Evolutionary conservation across 2,797 vertebrate genomes (phyloP).

Genomic region (Rhadinocentrus ornatus): DNA sequence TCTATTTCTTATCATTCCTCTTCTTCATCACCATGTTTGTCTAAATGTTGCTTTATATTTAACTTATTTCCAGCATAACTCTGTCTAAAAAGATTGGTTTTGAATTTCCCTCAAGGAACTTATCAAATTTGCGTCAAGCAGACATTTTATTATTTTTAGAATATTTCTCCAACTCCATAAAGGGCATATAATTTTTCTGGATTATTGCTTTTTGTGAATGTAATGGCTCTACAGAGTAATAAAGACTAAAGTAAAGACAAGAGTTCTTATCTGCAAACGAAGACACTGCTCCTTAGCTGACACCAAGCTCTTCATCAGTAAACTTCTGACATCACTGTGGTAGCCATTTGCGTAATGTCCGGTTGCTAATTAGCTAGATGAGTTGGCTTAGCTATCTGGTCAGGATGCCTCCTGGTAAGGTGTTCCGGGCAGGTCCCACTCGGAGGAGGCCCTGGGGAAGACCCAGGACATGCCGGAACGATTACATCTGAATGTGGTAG

Average conservation of each 20-base stretch:
- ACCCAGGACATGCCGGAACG: too few species aligned
- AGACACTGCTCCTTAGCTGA: too few species aligned
- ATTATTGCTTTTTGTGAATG: constrained; percentile 2
- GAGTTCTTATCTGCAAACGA: too few species aligned
- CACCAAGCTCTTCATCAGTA: too few species aligned
- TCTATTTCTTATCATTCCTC: background rate
- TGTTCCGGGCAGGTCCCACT: too few species aligned
- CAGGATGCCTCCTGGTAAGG: too few species aligned
- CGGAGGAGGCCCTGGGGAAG: too few species aligned
- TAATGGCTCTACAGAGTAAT: background rate
- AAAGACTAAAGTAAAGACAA: background rate
- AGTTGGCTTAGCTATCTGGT: too few species aligned
- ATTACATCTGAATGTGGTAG: too few species aligned
- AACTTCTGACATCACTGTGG: background rate
- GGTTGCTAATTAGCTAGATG: too few species aligned
- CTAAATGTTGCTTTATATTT: background rate
- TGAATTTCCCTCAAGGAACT: background rate
- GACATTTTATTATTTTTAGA: constrained; percentile 2
- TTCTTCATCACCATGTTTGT: background rate
- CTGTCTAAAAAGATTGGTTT: background rate
- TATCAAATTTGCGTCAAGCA: constrained; percentile 2
- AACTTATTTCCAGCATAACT: background rate
- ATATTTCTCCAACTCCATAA: background rate
- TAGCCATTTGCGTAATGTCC: background rate
- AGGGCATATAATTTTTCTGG: background rate